A percentile compares a stretch with the other conserved stretches of the same genome.
Evolutionary conservation across 2,113 vertebrate genomes (phyloP).

Genomic region (Nerophis ophidion): DNA sequence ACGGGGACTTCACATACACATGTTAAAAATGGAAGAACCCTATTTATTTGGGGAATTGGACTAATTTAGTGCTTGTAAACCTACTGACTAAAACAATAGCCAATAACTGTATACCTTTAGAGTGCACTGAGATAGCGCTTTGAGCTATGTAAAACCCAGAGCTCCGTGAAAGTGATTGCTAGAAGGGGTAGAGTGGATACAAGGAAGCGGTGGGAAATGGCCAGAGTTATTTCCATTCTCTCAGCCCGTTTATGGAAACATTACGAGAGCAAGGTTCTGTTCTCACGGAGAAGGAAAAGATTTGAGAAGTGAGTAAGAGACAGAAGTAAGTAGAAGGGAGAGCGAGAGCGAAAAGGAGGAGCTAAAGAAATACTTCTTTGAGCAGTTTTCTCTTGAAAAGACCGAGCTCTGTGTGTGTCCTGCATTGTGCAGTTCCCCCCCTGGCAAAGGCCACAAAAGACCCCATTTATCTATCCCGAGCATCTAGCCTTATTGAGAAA

Average conservation of each 20-base stretch:
- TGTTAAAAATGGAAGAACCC: no score
- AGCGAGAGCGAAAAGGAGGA: constrained; percentile 20
- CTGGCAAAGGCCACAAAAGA: constrained; percentile 62
- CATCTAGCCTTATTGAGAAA: constrained; percentile 55
- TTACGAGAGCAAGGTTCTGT: constrained; percentile 55
- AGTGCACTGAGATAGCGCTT: constrained; percentile 31
- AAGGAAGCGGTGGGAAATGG: constrained; percentile 51
- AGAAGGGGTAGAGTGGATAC: constrained; percentile 24
- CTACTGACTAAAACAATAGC: no score
- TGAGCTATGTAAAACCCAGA: constrained; percentile 31
- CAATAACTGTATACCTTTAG: constrained; percentile 3
- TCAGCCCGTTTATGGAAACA: constrained; percentile 67
- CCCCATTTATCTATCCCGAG: constrained; percentile 63
- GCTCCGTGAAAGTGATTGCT: constrained; percentile 27
- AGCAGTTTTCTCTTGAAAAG: constrained; percentile 59
- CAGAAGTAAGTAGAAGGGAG: constrained; percentile 26
- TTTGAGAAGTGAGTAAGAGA: constrained; percentile 33
- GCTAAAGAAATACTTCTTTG: constrained; percentile 52
- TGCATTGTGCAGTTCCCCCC: constrained; percentile 56
- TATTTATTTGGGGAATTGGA: no score
- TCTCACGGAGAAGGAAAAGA: constrained; percentile 59
- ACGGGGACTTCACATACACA: no score
- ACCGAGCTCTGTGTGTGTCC: constrained; percentile 60
- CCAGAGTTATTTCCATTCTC: constrained; percentile 70
- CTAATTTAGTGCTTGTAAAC: no score